Percentiles rank a stretch among this genome's conserved stretches.
phyloP scores from a whole-genome alignment of 2,797 vertebrate species.

The Sphenopsis melanotis region DNA sequence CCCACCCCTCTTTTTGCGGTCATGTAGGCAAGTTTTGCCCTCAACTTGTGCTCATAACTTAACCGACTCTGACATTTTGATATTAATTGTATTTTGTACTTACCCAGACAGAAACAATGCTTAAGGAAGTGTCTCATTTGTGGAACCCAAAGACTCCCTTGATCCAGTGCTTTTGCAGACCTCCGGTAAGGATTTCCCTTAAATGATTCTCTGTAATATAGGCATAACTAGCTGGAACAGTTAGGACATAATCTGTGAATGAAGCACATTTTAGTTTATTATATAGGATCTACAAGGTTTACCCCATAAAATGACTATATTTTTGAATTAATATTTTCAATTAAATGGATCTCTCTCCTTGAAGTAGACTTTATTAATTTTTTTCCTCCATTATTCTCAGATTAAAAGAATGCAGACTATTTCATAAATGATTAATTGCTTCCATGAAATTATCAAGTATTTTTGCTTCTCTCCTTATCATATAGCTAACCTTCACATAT shows the following conservation, averaged over 20 bases:
- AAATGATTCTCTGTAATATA: neutral
- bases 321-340: neutral
- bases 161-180: neutral
- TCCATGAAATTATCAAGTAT: neutral
- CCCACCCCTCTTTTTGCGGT: neutral
- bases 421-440: neutral
- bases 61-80: neutral
- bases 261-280: neutral
- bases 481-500: neutral
- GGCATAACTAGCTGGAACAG: neutral
- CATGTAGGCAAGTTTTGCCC: neutral
- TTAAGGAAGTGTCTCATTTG: neutral
- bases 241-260: neutral
- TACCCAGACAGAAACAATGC: neutral
- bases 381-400: neutral
- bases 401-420: neutral
- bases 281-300: neutral
- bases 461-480: neutral
- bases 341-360: neutral
- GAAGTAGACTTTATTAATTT: neutral
- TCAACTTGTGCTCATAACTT: neutral
- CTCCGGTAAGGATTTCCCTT: neutral
- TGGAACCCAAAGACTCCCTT: neutral
- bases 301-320: neutral
- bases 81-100: neutral